Conservation (phyloP, 2,113 vertebrate genomes). For the Sphaerodactylus townsendi region DNA sequence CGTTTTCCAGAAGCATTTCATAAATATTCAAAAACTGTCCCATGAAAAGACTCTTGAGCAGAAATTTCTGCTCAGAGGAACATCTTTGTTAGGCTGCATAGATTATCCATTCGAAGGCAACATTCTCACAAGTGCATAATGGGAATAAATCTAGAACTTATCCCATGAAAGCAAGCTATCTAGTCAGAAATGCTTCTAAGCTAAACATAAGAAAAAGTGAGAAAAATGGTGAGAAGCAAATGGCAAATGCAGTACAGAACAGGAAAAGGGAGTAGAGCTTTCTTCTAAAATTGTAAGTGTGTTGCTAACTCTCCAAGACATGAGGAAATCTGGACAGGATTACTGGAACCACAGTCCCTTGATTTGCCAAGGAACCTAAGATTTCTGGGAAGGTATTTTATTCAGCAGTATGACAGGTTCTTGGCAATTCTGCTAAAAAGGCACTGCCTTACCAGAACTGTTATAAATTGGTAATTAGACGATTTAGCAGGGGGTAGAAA, state of each 20-base stretch:
- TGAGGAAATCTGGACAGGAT: background rate
- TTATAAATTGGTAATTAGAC: conserved; percentile 22
- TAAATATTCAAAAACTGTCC: background rate
- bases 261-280: background rate
- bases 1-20: background rate
- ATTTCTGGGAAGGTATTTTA: conserved; percentile 20
- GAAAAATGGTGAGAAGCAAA: background rate
- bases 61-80: background rate
- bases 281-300: background rate
- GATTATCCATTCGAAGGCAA: background rate
- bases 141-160: background rate
- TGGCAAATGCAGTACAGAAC: background rate
- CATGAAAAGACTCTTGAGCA: background rate
- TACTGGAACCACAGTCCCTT: conserved; percentile 15
- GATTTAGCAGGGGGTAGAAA: background rate
- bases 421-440: conserved; percentile 17
- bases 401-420: conserved; percentile 8
- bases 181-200: background rate
- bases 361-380: conserved; percentile 12
- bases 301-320: background rate
- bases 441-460: conserved; percentile 16
- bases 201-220: background rate
- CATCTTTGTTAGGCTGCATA: background rate
- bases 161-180: background rate
- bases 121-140: background rate